Base-by-base conservation (phyloP, 2,113 vertebrate species). In the Nothoprocta pentlandii region DNA sequence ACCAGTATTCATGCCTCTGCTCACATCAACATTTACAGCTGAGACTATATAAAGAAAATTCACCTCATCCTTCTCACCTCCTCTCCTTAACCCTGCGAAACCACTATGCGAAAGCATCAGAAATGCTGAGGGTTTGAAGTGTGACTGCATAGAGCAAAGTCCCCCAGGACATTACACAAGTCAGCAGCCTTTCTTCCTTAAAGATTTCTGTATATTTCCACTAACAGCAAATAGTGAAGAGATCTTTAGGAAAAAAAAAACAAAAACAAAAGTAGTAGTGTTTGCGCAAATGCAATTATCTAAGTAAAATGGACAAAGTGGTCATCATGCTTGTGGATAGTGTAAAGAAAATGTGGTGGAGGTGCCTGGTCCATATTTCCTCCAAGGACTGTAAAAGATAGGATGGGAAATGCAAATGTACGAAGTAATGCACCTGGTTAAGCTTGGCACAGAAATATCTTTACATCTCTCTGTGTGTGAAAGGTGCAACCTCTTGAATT, bases 21-120 rank as follows among this genome's bases (percentile, higher is more conserved):
- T 93, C 61, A 49, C 56, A 78, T 56, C 2, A 3, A 75, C 62
- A 39, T 82, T 91, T 89, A 44, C 66, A 89, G 49, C 46, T 56
- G 44, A 56, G 66, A 66, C 62, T 70, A 51, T 41, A 75, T 54
- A 82, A 85, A 89, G 88, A 79, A 85, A 86, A 91, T 66, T n/a
- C 76, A 85, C 66, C n/a, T 88, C 47, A 22, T 78, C 30, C 56
- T 81, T 77, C 70, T 73, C 54, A 64, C 36, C 30, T 70, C 28
- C 85, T 85, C 70, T 69, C 49, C 62, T 70, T 62, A 85, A 89
- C 77, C 76, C 56, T 70, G 67, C 0, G 3, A 93, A 74, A 61
- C 34, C 62, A 53, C 71, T 21, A 54, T 8, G 4, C 9, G 71
- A 89, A 91, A 71, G 56, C 56, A 51, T 16, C 56, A 75, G 34